Percentiles rank a stretch among this genome's conserved stretches.
phyloP scores from a whole-genome alignment of 1,140 invertebrate genomes.

The Anastatus disparis region DNA sequence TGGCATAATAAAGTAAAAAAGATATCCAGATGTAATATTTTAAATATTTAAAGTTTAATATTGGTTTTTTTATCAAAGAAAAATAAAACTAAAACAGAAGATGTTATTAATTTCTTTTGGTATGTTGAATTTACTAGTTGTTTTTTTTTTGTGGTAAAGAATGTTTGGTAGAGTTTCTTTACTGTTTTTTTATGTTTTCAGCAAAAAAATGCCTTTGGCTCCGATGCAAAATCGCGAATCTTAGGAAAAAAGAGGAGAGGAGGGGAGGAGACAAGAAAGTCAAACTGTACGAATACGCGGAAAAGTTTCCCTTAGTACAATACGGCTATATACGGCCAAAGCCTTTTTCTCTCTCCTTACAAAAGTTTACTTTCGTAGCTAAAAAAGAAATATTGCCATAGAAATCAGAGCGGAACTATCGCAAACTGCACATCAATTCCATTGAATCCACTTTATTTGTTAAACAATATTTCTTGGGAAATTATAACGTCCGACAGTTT shows the following conservation, averaged over 20 bases:
- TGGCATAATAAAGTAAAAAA: too few species aligned
- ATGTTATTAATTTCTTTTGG: too few species aligned
- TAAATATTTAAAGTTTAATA: too few species aligned
- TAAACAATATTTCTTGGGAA: constrained; percentile 8
- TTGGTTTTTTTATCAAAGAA: too few species aligned
- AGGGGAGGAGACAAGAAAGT: constrained; percentile 20
- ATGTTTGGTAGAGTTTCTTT: neutral
- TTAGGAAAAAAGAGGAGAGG: too few species aligned
- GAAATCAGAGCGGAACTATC: constrained; percentile 11
- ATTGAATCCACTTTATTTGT: constrained; percentile 3
- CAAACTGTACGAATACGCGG: constrained; percentile 16
- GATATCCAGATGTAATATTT: too few species aligned
- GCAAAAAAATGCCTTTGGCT: constrained; percentile 12
- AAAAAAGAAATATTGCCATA: constrained; percentile 3
- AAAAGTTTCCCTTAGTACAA: constrained; percentile 33
- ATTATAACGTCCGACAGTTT: neutral
- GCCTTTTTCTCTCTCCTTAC: too few species aligned
- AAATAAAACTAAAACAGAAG: too few species aligned
- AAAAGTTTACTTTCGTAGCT: neutral
- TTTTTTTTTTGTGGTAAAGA: neutral
- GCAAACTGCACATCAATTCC: neutral
- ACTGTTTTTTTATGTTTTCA: neutral
- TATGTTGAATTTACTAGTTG: neutral
- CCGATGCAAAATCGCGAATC: constrained; percentile 28
- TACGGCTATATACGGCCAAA: constrained; percentile 8